Conservation (phyloP, 2,888 invertebrate genomes). For the Aspidapion aeneum region DNA sequence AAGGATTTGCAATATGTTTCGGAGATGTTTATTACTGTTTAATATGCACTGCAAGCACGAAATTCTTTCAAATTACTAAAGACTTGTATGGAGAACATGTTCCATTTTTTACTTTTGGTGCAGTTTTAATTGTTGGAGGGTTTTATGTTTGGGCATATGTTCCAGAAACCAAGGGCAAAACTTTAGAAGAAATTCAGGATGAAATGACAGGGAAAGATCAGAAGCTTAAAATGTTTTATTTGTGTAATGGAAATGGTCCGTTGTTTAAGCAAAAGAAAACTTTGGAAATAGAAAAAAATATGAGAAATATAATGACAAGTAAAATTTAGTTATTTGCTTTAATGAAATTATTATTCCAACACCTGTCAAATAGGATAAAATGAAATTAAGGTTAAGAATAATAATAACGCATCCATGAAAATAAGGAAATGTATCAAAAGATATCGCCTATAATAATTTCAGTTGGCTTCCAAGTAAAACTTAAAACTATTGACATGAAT, state of each 20-base stretch:
- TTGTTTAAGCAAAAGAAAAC: neutral
- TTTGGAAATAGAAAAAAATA: neutral
- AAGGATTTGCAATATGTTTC: conserved; percentile 55
- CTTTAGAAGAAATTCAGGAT: conserved; percentile 50
- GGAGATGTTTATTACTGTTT: conserved; percentile 53
- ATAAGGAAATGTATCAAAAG: too few species aligned
- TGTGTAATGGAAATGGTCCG: neutral
- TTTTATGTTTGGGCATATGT: conserved; percentile 35
- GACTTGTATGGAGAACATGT: conserved; percentile 46
- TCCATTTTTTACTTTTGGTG: conserved; percentile 49
- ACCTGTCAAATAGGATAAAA: too few species aligned
- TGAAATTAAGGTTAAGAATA: too few species aligned
- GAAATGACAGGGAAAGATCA: neutral
- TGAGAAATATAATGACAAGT: too few species aligned
- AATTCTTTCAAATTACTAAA: conserved; percentile 48
- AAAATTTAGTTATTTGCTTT: too few species aligned
- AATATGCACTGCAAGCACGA: conserved; percentile 49
- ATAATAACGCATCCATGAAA: too few species aligned
- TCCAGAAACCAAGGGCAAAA: conserved; percentile 54
- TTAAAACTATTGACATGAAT: too few species aligned
- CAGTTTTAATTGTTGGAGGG: conserved; percentile 45
- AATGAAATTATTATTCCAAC: too few species aligned
- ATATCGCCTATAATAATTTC: too few species aligned
- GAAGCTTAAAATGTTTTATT: neutral
- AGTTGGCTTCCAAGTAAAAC: too few species aligned